phyloP scores from a whole-genome alignment of 2,888 invertebrate species.

The Linyphia triangularis region DNA sequence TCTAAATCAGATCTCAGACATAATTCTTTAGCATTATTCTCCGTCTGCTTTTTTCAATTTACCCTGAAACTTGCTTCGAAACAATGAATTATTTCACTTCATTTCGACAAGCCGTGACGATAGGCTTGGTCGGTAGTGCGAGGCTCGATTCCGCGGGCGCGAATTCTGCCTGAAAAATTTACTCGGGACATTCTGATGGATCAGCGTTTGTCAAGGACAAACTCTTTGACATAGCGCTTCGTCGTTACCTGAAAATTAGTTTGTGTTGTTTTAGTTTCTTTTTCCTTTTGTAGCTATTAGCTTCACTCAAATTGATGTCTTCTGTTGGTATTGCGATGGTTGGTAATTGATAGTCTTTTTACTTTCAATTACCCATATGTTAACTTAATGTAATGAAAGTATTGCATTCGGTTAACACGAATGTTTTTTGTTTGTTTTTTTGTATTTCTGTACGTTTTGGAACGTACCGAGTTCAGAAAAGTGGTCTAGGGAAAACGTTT shows the following conservation, averaged over 20 bases:
- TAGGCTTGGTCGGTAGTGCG: slow-evolving; percentile 45
- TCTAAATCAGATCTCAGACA: slow-evolving; percentile 55
- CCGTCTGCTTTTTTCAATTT: neutral
- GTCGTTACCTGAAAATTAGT: slow-evolving; percentile 5
- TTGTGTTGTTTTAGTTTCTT: neutral
- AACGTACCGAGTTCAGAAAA: too few relatives aligned
- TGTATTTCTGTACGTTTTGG: too few relatives aligned
- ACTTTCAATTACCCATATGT: too few relatives aligned
- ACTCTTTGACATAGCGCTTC: slow-evolving; percentile 11
- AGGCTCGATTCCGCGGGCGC: slow-evolving; percentile 26
- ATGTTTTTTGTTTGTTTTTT: too few relatives aligned
- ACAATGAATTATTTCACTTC: slow-evolving; percentile 69
- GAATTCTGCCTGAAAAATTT: slow-evolving; percentile 44
- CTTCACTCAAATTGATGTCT: neutral
- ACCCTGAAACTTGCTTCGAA: slow-evolving; percentile 5
- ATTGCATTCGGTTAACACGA: too few relatives aligned
- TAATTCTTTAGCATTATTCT: slow-evolving; percentile 8
- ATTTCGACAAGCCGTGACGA: slow-evolving; percentile 58
- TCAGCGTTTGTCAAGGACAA: slow-evolving; percentile 47
- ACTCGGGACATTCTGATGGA: slow-evolving; percentile 22
- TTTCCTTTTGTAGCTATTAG: neutral
- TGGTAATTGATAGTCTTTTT: too few relatives aligned
- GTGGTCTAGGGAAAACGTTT: too few relatives aligned
- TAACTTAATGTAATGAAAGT: too few relatives aligned
- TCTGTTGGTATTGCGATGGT: too few relatives aligned